Percentiles rank a stretch among this genome's conserved stretches.
phyloP scores from a whole-genome alignment of 2,113 vertebrate species.

The Micronycteris hirsuta region DNA sequence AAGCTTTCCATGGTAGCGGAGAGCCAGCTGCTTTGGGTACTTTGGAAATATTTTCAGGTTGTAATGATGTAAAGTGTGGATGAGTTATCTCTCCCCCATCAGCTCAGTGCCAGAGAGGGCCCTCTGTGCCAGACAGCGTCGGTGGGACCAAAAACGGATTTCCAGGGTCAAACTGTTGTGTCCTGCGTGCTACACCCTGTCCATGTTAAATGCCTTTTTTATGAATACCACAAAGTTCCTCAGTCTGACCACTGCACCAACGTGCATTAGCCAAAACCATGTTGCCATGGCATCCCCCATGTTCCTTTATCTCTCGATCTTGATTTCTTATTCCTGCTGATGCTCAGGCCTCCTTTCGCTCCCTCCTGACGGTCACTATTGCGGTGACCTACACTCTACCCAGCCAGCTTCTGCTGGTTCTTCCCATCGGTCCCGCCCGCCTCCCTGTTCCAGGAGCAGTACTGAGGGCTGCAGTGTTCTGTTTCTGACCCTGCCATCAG shows the following conservation, averaged over 20 bases:
- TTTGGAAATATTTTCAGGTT: background rate
- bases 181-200: background rate
- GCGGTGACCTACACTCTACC: background rate
- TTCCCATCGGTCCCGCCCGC: background rate
- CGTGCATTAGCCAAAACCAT: background rate
- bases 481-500: background rate
- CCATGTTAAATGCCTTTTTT: background rate
- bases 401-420: background rate
- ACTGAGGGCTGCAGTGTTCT: background rate
- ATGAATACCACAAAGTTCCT: background rate
- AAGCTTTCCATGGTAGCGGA: background rate
- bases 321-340: background rate
- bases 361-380: background rate
- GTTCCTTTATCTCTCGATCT: background rate
- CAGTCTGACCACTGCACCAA: background rate
- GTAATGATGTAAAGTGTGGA: background rate
- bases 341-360: background rate
- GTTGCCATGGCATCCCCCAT: background rate
- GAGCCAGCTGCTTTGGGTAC: too few relatives aligned
- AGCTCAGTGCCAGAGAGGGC: background rate
- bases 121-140: background rate
- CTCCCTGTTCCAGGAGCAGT: background rate
- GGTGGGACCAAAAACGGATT: background rate
- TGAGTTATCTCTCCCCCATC: background rate
- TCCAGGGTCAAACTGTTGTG: background rate